Evolutionary conservation across 2,888 invertebrate species (phyloP), one percentile per base, ranked within the genome.

Genomic region (Noctua fimbriata): DNA sequence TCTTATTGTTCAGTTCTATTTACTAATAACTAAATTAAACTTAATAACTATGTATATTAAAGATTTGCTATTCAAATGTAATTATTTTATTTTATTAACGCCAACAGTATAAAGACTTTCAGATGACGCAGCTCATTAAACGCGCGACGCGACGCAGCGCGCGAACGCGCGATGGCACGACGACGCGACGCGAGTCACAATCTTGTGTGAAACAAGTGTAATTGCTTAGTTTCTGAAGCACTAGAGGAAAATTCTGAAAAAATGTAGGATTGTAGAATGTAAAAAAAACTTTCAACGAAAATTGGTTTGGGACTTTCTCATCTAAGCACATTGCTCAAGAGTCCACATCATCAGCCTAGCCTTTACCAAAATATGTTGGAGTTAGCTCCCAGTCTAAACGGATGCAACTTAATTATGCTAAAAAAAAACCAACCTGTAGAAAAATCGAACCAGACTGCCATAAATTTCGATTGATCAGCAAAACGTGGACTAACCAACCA

Each of bases 11-110:
- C 18, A 36, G 16, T 52, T 36, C 41, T 41, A 78, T 41, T 69
- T 41, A 28, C 14, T 58, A 1, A 49, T 69, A 32, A 28, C 14
- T 58, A 1, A 49, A n/a, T 32, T 44, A 63, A 44, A 16, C 36
- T 49, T 28, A 24, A 41, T 32, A 18, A 52, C n/a, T 32, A 21
- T 16, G 1, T 52, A 49, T 9, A 32, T 52, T 69, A 60, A 32
- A 77, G 0, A n/a, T 28, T 49, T 63, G 10, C 5, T 77, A 63
- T 69, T 63, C 3, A 69, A 78, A 78, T 69, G 63, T 78, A 77
- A 69, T 77, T 52, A 10, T 63, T 49, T 63, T 32, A 69, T 49
- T 2, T 60, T 44, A 69, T 63, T 69, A 67, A 76, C 36, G 21
- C 24, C 32, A 18, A 49, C n/a, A 18, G 10, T 14, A 32, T 18